phyloP scores from a whole-genome alignment of 1,140 invertebrate species.

The Calycopis cecrops region DNA sequence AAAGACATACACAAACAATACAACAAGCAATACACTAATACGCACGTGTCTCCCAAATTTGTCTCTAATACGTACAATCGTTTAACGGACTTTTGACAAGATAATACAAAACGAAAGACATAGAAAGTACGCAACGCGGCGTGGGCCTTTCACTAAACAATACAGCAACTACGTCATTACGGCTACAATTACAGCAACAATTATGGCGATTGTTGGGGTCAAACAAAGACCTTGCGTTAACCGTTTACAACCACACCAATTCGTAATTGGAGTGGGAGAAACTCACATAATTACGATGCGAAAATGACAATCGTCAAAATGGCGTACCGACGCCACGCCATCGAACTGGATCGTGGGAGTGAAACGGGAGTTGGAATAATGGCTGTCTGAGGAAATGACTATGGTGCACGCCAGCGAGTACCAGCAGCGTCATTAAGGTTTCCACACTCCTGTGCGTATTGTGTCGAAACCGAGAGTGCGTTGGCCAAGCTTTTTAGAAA shows the following conservation, averaged over 20 bases:
- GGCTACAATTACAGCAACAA: slow-evolving; percentile 36
- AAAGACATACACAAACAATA: not conserved
- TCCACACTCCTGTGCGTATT: slow-evolving; percentile 57
- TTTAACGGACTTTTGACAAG: slow-evolving; percentile 9
- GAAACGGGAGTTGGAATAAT: slow-evolving; percentile 66
- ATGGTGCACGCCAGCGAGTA: slow-evolving; percentile 41
- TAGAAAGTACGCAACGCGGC: slow-evolving; percentile 5
- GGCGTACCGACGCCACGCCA: slow-evolving; percentile 42
- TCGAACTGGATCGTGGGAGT: slow-evolving; percentile 68
- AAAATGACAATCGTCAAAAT: slow-evolving; percentile 60
- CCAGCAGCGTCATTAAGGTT: slow-evolving; percentile 59
- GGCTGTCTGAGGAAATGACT: slow-evolving; percentile 52
- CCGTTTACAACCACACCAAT: slow-evolving; percentile 41
- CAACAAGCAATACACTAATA: not conserved
- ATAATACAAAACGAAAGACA: slow-evolving; percentile 2
- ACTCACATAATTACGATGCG: slow-evolving; percentile 66
- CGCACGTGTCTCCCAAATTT: not conserved
- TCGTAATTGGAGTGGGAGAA: slow-evolving; percentile 63
- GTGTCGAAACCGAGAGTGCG: slow-evolving; percentile 68
- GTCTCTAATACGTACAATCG: not conserved
- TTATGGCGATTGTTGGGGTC: slow-evolving; percentile 50
- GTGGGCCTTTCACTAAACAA: slow-evolving; percentile 14
- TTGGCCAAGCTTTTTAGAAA: slow-evolving; percentile 32
- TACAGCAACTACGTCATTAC: slow-evolving; percentile 14
- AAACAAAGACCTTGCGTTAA: slow-evolving; percentile 55